Evolutionary conservation across 2,113 vertebrate species (phyloP).

Genomic region (Grallaria varia): DNA sequence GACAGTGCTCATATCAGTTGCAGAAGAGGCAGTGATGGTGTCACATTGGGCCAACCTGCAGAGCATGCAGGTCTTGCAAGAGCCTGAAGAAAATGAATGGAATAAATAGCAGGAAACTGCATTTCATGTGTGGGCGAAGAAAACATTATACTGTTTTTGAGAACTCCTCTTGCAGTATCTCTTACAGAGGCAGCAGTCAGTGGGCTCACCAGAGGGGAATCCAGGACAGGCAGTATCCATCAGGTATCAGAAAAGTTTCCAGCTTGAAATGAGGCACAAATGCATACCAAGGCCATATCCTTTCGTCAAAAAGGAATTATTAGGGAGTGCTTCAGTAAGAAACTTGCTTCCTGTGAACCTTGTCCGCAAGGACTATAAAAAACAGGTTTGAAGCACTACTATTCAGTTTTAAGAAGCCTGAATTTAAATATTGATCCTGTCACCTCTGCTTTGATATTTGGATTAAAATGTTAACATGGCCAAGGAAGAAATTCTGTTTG

Average conservation of each 20-base stretch:
- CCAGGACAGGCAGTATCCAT: not conserved
- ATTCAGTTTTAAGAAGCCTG: not conserved
- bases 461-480: not conserved
- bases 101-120: not conserved
- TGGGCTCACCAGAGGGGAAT: accelerated
- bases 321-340: not conserved
- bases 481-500: not conserved
- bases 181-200: not conserved
- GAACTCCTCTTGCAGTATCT: accelerated
- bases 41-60: not conserved
- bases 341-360: not conserved
- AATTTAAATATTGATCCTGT: not conserved
- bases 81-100: not conserved
- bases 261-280: not conserved
- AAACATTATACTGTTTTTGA: not conserved
- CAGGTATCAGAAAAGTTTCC: not conserved
- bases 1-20: not conserved
- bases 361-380: not conserved
- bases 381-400: not conserved
- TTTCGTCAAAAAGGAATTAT: not conserved
- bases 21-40: not conserved
- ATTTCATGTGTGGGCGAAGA: not conserved
- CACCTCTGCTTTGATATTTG: not conserved
- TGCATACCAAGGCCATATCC: not conserved
- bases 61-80: not conserved